phyloP scores from a whole-genome alignment of 30 jellyfish, hydroid and myxozoan genomes.

The Aurelia sp. region DNA sequence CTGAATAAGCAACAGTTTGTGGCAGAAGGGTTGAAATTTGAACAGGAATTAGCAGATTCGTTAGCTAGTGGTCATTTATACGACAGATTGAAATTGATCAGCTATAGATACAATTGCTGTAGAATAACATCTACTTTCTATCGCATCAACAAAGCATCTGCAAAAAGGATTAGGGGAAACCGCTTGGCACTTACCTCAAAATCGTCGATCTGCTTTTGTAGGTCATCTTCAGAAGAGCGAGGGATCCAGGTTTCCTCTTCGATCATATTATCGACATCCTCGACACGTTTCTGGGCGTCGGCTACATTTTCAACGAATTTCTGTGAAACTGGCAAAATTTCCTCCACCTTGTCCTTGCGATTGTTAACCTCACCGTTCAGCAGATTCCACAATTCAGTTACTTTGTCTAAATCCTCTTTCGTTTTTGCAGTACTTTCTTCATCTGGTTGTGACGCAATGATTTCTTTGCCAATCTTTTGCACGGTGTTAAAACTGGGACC shows the following conservation, averaged over 20 bases:
- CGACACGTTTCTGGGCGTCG: conserved; percentile 53
- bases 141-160: too few species aligned
- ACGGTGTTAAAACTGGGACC: conserved; percentile 80
- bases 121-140: too few species aligned
- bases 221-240: conserved; percentile 34
- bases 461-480: conserved; percentile 88
- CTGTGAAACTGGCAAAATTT: conserved; percentile 81
- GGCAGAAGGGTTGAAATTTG: too few species aligned
- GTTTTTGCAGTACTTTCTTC: conserved; percentile 73
- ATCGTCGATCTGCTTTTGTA: conserved; percentile 74
- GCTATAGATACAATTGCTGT: too few species aligned
- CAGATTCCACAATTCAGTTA: conserved; percentile 71
- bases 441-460: conserved; percentile 81
- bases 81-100: too few species aligned
- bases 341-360: conserved; percentile 83
- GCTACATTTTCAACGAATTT: conserved; percentile 54
- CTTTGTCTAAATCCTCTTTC: conserved; percentile 69
- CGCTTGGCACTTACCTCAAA: conserved; percentile 12
- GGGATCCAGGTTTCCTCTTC: conserved; percentile 82
- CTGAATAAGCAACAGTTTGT: too few species aligned
- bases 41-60: too few species aligned
- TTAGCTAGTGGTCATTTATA: too few species aligned
- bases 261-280: conserved; percentile 61
- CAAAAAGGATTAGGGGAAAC: too few species aligned
- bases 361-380: conserved; percentile 64